Percentiles rank a stretch among this genome's conserved stretches.
These are phyloP conservation scores for Hippasteria phrygiana DNA, from an alignment of 53 echinoderm and acorn worm species.

Conservation along the genomic window DNA sequence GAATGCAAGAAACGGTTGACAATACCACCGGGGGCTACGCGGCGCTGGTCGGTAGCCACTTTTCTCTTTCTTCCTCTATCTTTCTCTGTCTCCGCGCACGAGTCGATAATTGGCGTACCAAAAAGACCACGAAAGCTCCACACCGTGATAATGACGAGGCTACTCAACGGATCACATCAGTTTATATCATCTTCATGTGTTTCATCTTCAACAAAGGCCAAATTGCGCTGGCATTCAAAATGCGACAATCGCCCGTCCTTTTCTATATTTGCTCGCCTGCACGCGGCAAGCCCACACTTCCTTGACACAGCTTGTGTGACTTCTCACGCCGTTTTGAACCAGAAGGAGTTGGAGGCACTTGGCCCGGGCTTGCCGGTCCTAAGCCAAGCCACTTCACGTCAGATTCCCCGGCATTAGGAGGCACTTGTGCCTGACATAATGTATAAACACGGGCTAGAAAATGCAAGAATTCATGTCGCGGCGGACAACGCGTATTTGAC, in stretches of 20 bases:
- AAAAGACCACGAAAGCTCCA: constrained; percentile 20
- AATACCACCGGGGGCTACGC: constrained; percentile 49
- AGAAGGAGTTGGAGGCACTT: constrained; percentile 46
- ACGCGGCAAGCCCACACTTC: background rate
- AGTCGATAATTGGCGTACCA: constrained; percentile 51
- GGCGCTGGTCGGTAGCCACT: constrained; percentile 50
- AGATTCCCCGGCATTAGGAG: constrained; percentile 27
- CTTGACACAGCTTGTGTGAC: constrained; percentile 9
- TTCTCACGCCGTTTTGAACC: constrained; percentile 63
- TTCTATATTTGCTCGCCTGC: background rate
- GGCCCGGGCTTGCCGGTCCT: background rate
- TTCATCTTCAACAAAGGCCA: constrained; percentile 5
- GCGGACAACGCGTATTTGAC: background rate
- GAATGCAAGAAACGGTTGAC: constrained; percentile 51
- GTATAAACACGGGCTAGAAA: constrained; percentile 46
- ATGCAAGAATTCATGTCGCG: constrained; percentile 34
- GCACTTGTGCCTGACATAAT: constrained; percentile 54
- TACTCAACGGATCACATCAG: constrained; percentile 21
- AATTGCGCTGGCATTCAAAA: background rate
- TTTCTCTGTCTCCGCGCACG: constrained; percentile 28
- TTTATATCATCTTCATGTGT: constrained; percentile 43
- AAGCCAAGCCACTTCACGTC: constrained; percentile 55
- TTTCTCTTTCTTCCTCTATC: no score
- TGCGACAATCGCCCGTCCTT: background rate
- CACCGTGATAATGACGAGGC: constrained; percentile 1